Conservation (phyloP, 2,113 vertebrate genomes). For the Argyrosomus japonicus region DNA sequence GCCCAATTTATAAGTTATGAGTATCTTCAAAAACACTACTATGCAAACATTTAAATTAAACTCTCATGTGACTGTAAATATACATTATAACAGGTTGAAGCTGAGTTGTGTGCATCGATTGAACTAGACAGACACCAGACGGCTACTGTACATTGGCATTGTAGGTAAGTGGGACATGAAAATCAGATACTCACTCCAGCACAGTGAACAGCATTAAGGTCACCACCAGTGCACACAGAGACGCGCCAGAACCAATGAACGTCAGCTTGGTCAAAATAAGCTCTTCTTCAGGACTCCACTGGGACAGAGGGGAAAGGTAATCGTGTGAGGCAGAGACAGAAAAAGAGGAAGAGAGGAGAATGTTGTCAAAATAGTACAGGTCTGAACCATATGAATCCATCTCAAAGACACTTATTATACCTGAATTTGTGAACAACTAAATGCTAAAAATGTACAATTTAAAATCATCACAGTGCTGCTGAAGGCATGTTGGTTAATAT, state of each 20-base stretch:
- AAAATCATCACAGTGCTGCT: not conserved
- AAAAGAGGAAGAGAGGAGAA: not conserved
- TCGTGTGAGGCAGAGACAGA: not conserved
- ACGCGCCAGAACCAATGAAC: slow-evolving; percentile 87
- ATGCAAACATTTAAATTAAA: not conserved
- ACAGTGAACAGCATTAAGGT: slow-evolving; percentile 88
- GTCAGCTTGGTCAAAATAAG: slow-evolving; percentile 86
- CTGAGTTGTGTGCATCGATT: not conserved
- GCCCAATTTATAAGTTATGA: not conserved
- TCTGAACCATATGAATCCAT: not conserved
- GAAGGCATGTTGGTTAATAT: slow-evolving; percentile 64
- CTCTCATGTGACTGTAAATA: not conserved
- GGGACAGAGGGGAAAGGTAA: slow-evolving; percentile 11
- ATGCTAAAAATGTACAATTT: not conserved
- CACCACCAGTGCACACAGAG: slow-evolving; percentile 86
- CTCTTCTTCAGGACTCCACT: slow-evolving; percentile 84
- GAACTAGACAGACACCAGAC: too few relatives aligned
- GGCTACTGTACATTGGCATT: not conserved
- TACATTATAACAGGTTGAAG: not conserved
- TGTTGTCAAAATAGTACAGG: slow-evolving; percentile 6
- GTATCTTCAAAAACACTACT: not conserved
- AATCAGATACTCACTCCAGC: slow-evolving; percentile 83
- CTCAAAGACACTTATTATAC: not conserved
- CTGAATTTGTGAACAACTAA: not conserved
- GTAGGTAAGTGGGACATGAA: slow-evolving; percentile 10